Evolutionary conservation across 2,888 invertebrate genomes (phyloP).

Genomic region (Epistrophe grossulariae): DNA sequence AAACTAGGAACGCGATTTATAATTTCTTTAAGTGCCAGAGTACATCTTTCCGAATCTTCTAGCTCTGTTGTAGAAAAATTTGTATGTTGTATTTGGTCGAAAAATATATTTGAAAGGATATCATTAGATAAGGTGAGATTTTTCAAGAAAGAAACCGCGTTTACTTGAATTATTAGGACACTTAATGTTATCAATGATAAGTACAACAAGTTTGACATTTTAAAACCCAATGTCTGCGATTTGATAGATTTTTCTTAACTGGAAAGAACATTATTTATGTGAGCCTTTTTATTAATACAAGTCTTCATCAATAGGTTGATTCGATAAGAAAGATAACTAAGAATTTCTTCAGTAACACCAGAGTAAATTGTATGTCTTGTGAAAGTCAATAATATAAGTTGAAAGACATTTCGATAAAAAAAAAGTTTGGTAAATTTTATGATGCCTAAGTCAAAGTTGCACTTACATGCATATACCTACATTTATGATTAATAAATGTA

Average conservation of each 20-base stretch:
- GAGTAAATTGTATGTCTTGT: background rate
- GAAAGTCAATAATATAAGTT: no score
- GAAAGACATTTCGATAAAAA: background rate
- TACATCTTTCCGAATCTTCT: constrained; percentile 51
- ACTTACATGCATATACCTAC: background rate
- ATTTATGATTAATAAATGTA: background rate
- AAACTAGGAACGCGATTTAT: constrained; percentile 33
- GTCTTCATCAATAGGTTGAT: background rate
- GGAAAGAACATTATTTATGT: background rate
- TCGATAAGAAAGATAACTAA: constrained; percentile 33
- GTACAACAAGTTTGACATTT: constrained; percentile 16
- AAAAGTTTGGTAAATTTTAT: constrained; percentile 1
- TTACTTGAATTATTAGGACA: constrained; percentile 1
- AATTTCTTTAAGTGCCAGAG: constrained; percentile 43
- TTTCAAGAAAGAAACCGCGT: constrained; percentile 18
- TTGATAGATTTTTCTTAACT: constrained; percentile 20
- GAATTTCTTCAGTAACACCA: background rate
- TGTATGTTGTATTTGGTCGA: constrained; percentile 27
- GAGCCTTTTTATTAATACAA: constrained; percentile 33
- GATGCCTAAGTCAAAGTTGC: background rate
- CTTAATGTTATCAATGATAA: background rate
- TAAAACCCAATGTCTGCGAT: constrained; percentile 7
- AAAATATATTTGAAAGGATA: constrained; percentile 47
- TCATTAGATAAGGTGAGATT: constrained; percentile 39
- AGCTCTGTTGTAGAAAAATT: background rate